A percentile compares a stretch with the other conserved stretches of the same genome.
Conservation (phyloP, 2,888 invertebrate species). For the Salpingus planirostris region DNA sequence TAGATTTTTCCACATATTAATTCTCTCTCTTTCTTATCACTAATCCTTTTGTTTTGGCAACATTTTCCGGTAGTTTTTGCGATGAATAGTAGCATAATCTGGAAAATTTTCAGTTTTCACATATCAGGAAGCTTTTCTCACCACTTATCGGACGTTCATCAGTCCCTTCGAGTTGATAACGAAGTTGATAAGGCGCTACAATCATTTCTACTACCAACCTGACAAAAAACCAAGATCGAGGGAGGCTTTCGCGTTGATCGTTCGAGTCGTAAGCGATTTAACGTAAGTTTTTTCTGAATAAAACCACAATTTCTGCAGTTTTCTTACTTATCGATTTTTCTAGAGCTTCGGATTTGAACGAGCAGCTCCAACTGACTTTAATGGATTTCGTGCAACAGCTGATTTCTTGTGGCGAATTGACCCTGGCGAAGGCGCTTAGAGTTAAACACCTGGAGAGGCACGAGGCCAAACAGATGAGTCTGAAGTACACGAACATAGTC, state of each 20-base stretch:
- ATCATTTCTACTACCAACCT: slow-evolving; percentile 63
- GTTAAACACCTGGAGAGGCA: slow-evolving; percentile 86
- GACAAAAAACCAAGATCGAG: slow-evolving; percentile 69
- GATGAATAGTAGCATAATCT: too few species aligned
- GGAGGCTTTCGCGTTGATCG: slow-evolving; percentile 86
- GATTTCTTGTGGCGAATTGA: slow-evolving; percentile 84
- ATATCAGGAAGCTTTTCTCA: slow-evolving; percentile 96
- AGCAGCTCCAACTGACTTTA: slow-evolving; percentile 67
- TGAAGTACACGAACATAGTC: slow-evolving; percentile 19
- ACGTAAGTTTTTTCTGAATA: slow-evolving; percentile 64
- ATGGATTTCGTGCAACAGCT: slow-evolving; percentile 93
- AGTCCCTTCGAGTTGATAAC: slow-evolving; percentile 76
- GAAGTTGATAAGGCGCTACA: slow-evolving; percentile 73
- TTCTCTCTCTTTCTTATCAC: too few species aligned
- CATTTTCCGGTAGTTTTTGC: too few species aligned
- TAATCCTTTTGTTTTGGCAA: too few species aligned
- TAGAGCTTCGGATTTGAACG: slow-evolving; percentile 79
- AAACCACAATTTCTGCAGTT: slow-evolving; percentile 1
- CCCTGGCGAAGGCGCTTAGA: slow-evolving; percentile 81
- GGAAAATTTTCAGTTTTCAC: slow-evolving; percentile 79
- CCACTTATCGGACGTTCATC: slow-evolving; percentile 95
- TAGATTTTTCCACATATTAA: too few species aligned
- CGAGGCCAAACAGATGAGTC: slow-evolving; percentile 31
- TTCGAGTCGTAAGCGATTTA: slow-evolving; percentile 90
- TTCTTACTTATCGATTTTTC: slow-evolving; percentile 20